phyloP scores from a whole-genome alignment of 2,797 vertebrate genomes.

The Thamnophis elegans region DNA sequence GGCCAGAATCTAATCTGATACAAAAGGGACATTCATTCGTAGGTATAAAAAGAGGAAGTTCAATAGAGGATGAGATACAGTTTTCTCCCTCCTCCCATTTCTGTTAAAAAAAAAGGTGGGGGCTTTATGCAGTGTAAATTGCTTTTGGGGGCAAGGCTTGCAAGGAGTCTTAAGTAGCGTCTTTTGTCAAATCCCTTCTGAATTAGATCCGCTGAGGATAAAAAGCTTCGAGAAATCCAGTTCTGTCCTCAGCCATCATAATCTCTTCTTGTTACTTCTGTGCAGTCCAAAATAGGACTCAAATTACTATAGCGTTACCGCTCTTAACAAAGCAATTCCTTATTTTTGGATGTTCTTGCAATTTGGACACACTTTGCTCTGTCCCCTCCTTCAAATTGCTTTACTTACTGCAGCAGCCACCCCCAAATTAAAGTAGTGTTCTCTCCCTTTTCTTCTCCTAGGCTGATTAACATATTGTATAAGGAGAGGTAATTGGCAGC shows the following conservation, averaged over 20 bases:
- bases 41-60: slow-evolving; percentile 17
- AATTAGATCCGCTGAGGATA: slow-evolving; percentile 11
- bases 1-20: neutral
- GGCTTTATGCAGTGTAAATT: slow-evolving; percentile 18
- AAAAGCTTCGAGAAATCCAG: slow-evolving; percentile 20
- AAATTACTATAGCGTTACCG: neutral
- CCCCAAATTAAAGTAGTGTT: neutral
- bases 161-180: slow-evolving; percentile 5
- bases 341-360: neutral
- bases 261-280: neutral
- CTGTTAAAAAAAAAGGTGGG: neutral
- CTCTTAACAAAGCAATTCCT: neutral
- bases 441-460: neutral
- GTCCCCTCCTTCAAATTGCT: neutral
- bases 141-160: neutral
- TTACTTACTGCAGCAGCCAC: neutral
- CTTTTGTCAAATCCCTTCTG: slow-evolving; percentile 24
- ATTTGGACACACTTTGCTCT: neutral
- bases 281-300: slow-evolving; percentile 1
- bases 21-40: neutral
- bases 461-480: neutral
- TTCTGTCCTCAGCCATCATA: neutral
- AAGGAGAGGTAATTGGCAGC: slow-evolving; percentile 9
- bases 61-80: neutral
- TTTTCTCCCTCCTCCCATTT: neutral